Percentiles rank a stretch among this genome's conserved stretches.
Conservation (phyloP, 2,113 vertebrate genomes). For the Cinclus mexicanus region DNA sequence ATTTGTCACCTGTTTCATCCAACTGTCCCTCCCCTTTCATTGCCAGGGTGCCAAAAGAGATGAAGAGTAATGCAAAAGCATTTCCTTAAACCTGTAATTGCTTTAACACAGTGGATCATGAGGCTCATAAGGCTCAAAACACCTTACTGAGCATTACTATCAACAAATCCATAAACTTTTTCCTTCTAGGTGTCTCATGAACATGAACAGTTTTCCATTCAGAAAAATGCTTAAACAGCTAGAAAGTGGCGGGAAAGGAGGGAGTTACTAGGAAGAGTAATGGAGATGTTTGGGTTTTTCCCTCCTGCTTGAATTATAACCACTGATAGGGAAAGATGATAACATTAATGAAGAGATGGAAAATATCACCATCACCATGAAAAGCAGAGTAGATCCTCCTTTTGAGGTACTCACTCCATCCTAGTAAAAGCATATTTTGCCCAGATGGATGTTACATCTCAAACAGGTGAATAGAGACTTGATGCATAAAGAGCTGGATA, state of each 20-base stretch:
- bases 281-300: neutral
- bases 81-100: neutral
- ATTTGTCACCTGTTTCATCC: neutral
- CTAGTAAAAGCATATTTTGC: neutral
- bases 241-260: fast-evolving
- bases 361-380: neutral
- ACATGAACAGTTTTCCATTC: neutral
- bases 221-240: neutral
- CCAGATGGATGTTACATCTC: neutral
- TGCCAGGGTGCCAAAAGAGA: neutral
- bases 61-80: neutral
- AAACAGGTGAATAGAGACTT: neutral
- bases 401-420: neutral
- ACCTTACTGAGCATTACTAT: neutral
- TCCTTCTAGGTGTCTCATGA: neutral
- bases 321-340: neutral
- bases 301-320: neutral
- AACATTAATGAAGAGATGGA: neutral
- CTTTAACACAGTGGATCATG: neutral
- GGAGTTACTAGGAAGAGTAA: neutral
- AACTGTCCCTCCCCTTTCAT: neutral
- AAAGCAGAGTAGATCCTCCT: neutral
- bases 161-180: neutral
- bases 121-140: neutral
- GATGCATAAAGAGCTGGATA: neutral